Evolutionary conservation across 2,797 vertebrate genomes (phyloP).

Genomic region (Oreortyx pictus): DNA sequence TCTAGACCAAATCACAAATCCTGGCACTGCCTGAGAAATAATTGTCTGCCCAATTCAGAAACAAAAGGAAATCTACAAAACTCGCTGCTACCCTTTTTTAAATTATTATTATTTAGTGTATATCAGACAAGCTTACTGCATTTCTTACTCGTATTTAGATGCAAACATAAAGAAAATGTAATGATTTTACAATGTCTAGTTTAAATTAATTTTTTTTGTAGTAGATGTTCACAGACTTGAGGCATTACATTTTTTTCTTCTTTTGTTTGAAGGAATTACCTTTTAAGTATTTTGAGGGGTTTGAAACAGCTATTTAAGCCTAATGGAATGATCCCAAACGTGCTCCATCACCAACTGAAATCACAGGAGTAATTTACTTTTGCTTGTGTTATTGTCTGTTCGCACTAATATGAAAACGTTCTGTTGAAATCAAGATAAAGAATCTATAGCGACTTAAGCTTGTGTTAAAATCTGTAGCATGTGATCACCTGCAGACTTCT

Average conservation of each 20-base stretch:
- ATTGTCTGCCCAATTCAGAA: neutral
- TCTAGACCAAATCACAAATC: neutral
- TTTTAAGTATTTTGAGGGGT: neutral
- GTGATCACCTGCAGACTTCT: neutral
- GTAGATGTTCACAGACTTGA: neutral
- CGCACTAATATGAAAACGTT: constrained; percentile 31
- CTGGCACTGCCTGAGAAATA: neutral
- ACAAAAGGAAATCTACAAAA: neutral
- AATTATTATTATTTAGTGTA: too few relatives aligned
- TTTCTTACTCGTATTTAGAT: too few relatives aligned
- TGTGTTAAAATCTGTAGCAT: neutral
- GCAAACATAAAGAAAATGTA: neutral
- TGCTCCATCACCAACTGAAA: neutral
- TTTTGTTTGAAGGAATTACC: neutral
- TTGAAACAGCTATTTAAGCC: neutral
- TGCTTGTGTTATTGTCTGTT: constrained; percentile 8
- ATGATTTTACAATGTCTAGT: neutral
- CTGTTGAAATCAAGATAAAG: neutral
- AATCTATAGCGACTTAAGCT: neutral
- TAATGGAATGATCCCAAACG: constrained; percentile 32
- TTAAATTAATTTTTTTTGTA: neutral
- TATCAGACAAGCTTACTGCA: too few relatives aligned
- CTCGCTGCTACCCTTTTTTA: neutral
- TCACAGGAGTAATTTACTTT: neutral
- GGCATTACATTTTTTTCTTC: neutral